Conservation (phyloP, 2,113 vertebrate species). For the Microcebus ravelobensis region DNA sequence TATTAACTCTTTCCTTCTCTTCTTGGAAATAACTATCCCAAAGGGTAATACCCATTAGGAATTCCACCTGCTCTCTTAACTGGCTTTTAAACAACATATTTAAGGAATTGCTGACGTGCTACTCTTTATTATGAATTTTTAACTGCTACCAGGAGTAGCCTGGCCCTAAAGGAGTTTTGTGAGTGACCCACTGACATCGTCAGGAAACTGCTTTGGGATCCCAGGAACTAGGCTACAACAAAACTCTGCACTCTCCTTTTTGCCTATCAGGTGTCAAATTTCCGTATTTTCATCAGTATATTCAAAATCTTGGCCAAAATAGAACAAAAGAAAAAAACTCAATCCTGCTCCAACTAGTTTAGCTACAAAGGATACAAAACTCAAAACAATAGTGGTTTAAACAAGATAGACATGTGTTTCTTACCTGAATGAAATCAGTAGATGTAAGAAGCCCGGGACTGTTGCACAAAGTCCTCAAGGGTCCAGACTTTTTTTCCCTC, state of each 20-base stretch:
- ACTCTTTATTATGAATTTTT: constrained; percentile 21
- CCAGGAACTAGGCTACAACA: background rate
- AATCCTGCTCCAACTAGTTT: background rate
- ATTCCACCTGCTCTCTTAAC: background rate
- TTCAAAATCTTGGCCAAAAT: background rate
- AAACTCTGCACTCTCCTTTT: background rate
- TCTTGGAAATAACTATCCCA: background rate
- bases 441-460: background rate
- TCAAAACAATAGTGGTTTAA: background rate
- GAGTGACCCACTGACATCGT: background rate
- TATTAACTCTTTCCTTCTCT: background rate
- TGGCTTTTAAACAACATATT: background rate
- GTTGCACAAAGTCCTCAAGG: background rate
- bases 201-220: background rate
- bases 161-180: background rate
- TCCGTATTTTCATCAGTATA: background rate
- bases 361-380: background rate
- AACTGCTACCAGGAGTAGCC: background rate
- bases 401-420: background rate
- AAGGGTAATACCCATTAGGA: background rate
- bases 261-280: background rate
- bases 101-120: background rate
- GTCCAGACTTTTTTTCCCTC: background rate
- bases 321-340: background rate
- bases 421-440: background rate